phyloP scores from a whole-genome alignment of 2,797 vertebrate genomes.

The Chelon labrosus region DNA sequence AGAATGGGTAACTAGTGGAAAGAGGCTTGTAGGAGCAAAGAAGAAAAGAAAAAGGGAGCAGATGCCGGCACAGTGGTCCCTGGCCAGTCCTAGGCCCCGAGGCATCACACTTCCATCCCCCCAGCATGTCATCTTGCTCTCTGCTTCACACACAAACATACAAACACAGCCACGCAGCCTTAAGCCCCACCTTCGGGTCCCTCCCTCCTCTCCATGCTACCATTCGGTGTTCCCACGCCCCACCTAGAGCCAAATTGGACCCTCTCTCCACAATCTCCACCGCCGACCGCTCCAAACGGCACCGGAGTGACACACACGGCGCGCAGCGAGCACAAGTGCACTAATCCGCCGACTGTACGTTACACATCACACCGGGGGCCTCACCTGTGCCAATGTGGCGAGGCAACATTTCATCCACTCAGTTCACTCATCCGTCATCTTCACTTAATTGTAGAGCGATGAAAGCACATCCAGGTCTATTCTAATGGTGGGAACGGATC shows the following conservation, averaged over 20 bases:
- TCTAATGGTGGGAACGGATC: conserved; percentile 42
- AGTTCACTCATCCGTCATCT: conserved; percentile 52
- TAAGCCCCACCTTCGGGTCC: conserved; percentile 56
- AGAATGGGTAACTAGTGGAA: conserved; percentile 4
- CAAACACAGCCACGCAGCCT: conserved; percentile 46
- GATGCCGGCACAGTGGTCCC: conserved; percentile 79
- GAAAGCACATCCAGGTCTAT: conserved; percentile 35
- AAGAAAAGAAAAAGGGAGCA: conserved; percentile 63
- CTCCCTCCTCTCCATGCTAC: conserved; percentile 35
- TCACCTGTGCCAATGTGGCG: conserved; percentile 61
- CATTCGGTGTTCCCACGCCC: conserved; percentile 47
- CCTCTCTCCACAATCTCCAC: conserved; percentile 4
- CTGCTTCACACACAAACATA: conserved; percentile 38
- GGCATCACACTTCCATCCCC: conserved; percentile 69
- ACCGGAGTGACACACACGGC: background rate
- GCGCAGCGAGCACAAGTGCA: background rate
- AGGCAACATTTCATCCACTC: conserved; percentile 23
- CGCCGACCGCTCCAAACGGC: background rate
- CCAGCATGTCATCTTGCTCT: conserved; percentile 70
- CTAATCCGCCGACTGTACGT: conserved; percentile 27
- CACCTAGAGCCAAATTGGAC: conserved; percentile 48
- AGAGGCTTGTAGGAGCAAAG: conserved; percentile 22
- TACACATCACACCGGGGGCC: conserved; percentile 2
- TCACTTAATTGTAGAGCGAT: conserved; percentile 26
- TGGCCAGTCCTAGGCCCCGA: conserved; percentile 66